Evolutionary conservation across 1,140 invertebrate genomes (phyloP), one percentile per base, ranked within the genome.

Genomic region (Trichoplusia ni): DNA sequence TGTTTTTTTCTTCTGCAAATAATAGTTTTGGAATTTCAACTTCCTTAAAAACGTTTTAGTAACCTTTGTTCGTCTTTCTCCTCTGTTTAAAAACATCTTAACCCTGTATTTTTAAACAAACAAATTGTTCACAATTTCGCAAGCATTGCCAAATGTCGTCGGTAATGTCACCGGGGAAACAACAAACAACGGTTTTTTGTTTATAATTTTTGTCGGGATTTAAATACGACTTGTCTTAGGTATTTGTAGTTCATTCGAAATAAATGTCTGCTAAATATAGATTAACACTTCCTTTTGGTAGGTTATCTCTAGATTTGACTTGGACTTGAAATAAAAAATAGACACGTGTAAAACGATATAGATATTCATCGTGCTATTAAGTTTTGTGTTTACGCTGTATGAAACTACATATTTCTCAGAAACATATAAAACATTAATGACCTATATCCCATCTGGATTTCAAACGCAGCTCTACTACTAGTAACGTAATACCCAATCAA

Each of bases 1-100:
- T 84, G 73, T 76, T 77, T 84, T 81, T 79, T 67, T 54, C 2
- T 47, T 23, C 54, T 75, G 71, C 68, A 58, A 79, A 67, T 65
- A 56, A 53, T 58, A 9, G 31, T 40, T 61, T 37, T 38, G 13
- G 40, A 67, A 21, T 37, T 49, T 38, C 61, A 40, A 66, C 61
- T 67, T 71, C 23, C 53, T 65, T 40, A 44, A 54, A 69, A 25
- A 33, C 27, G 56, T 54, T 37, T 44, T 13, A 23, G 56, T 56
- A 53, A 66, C 67, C 60, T 69, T 75, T 76, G 56, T 69, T 66
- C 35, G 40, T 65, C 54, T 67, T 73, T 71, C 56, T 67, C 56
- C 61, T 38, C 21, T 51, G 31, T 69, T 60, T 42, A 44, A 69
- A 67, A 61, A 67, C 37, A 63, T 38, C 49, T 61, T 64, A 71